Conservation (phyloP, 2,888 invertebrate genomes). For the Maniola hyperantus region DNA sequence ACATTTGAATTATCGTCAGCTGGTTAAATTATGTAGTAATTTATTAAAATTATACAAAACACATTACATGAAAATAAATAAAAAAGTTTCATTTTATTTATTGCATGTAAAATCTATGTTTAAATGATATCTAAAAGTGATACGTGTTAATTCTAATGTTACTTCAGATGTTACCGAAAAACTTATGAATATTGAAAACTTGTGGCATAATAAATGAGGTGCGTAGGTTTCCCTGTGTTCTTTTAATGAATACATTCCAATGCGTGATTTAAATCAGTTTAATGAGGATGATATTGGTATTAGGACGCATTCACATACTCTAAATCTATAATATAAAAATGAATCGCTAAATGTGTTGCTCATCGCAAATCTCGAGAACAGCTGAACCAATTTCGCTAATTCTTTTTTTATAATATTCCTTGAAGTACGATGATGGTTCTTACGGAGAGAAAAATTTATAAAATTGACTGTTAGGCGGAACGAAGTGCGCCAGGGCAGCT, state of each 20-base stretch:
- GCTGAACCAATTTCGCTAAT: no score
- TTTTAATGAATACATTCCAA: conserved; percentile 35
- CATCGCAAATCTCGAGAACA: no score
- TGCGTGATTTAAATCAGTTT: conserved; percentile 32
- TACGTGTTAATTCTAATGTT: conserved; percentile 23
- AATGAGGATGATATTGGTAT: conserved; percentile 21
- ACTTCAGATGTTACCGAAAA: conserved; percentile 32
- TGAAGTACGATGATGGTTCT: no score
- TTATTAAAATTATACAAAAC: not conserved
- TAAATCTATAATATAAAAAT: no score
- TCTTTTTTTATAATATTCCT: no score
- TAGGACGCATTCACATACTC: conserved; percentile 5
- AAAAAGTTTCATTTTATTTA: conserved; percentile 1
- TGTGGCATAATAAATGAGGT: conserved; percentile 31
- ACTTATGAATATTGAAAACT: conserved; percentile 37
- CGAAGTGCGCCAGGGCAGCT: no score
- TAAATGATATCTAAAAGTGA: conserved; percentile 14
- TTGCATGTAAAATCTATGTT: conserved; percentile 9
- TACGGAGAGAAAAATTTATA: no score
- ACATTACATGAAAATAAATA: not conserved
- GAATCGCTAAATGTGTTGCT: no score
- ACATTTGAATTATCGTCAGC: not conserved
- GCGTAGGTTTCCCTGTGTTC: conserved; percentile 33
- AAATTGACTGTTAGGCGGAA: no score
- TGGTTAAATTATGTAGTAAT: no score